These are phyloP conservation scores for Hydrozoanthus tunicans DNA, from an alignment of 64 coral and sea anemone species.

Conservation along the genomic window DNA sequence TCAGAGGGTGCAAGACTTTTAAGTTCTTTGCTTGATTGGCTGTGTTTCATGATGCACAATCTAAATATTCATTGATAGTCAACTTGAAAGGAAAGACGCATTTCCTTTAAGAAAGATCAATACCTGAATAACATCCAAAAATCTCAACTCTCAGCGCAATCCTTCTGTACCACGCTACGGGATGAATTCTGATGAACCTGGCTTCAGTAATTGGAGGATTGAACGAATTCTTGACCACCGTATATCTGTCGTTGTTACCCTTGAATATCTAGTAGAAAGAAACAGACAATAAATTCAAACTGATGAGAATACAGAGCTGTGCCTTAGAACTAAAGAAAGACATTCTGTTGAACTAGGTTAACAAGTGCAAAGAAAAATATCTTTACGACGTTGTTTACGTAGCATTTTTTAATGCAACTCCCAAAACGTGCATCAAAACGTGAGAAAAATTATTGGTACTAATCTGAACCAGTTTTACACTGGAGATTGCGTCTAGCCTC, in stretches of 20 bases:
- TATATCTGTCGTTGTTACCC: slow-evolving; percentile 12
- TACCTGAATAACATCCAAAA: slow-evolving; percentile 33
- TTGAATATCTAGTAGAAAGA: slow-evolving; percentile 24
- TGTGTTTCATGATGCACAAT: neutral
- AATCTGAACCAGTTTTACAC: neutral
- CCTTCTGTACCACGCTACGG: slow-evolving; percentile 17
- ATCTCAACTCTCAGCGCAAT: slow-evolving; percentile 37
- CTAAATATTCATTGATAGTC: neutral
- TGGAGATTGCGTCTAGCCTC: neutral
- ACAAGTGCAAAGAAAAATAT: no score
- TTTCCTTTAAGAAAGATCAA: neutral
- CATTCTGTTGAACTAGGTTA: no score
- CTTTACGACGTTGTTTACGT: no score
- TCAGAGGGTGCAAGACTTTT: no score
- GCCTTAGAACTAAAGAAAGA: neutral
- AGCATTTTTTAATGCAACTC: no score
- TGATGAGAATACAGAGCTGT: neutral
- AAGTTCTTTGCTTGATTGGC: neutral
- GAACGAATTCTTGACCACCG: slow-evolving; percentile 1
- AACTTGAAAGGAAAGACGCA: neutral
- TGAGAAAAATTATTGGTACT: no score
- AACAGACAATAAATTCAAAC: neutral
- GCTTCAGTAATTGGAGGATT: neutral
- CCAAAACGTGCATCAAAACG: no score
- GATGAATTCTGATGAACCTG: slow-evolving; percentile 26